Evolutionary conservation across 30 jellyfish, hydroid and myxozoan species (phyloP).

Genomic region (Pelagia noctiluca): DNA sequence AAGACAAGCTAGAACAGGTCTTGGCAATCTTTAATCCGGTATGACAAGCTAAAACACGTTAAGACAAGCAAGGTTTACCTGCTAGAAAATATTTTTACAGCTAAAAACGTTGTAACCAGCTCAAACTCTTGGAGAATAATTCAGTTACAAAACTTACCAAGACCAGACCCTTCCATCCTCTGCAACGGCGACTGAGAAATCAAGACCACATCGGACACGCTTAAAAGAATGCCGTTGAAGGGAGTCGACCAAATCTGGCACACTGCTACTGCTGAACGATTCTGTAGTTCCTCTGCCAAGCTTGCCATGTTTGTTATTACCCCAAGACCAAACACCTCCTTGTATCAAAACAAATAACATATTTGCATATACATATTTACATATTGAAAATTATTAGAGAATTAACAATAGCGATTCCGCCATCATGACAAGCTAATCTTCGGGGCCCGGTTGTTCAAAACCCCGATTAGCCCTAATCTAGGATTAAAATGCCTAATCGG

Average conservation of each 20-base stretch:
- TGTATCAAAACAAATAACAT: not conserved
- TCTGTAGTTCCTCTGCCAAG: slow-evolving; percentile 62
- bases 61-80: too few relatives aligned
- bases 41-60: too few relatives aligned
- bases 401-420: too few relatives aligned
- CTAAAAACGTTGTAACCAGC: too few relatives aligned
- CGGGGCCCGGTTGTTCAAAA: too few relatives aligned
- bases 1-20: too few relatives aligned
- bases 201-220: slow-evolving; percentile 69
- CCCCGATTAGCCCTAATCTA: too few relatives aligned
- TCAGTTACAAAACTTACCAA: slow-evolving; percentile 64
- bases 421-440: too few relatives aligned
- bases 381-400: not conserved
- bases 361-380: not conserved
- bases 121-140: not conserved
- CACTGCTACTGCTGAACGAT: not conserved
- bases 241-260: slow-evolving; percentile 36
- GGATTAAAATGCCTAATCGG: too few relatives aligned
- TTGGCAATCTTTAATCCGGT: too few relatives aligned
- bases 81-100: too few relatives aligned
- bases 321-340: slow-evolving; percentile 96
- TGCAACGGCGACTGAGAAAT: slow-evolving; percentile 80
- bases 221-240: slow-evolving; percentile 37
- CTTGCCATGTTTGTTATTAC: slow-evolving; percentile 70
- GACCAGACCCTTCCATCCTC: slow-evolving; percentile 85